Evolutionary conservation across 2,797 vertebrate genomes (phyloP), one percentile per base, ranked within the genome.

Genomic region (Champsocephalus gunnari): DNA sequence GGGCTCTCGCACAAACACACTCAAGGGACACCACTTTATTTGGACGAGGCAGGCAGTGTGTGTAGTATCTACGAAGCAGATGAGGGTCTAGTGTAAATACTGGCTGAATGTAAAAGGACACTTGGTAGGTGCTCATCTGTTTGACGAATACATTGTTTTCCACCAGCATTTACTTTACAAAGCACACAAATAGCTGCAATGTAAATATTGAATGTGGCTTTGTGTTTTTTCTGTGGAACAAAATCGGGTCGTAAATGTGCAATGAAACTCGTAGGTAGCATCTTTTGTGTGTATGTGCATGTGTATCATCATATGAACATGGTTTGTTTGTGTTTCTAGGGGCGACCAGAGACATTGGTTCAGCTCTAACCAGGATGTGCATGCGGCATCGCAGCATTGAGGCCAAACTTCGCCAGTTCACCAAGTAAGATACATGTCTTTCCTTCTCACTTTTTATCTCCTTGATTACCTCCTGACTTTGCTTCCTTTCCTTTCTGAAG

Each of bases 341-440:
- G 77, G 97, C 97, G 79, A 99, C 98, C 0, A 92, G 98, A 81
- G 98, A 99, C 83, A 98, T 99, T 0, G 97, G 98, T 82, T 99
- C 98, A 0, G 97, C 98, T 0, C 94, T 99, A 85, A 99, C 97
- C 80, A 96, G 98, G 74, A 98, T 99, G 98, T 99, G 98, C 89
- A 99, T 99, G 97, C 94, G 98, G 78, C 98, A 99, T 90, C 97
- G 97, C 88, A 99, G 97, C 94, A 99, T 99, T 2, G 98, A 99
- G 92, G 95, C 97, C 88, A 99, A 99, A 92, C 96, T 99, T 73
- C 95, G 97, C 51, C 96, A 99, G 89, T 99, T 98, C 93, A 98
- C 97, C 87, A 99, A 98, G 98, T 99, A 93, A 94, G 97, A 77
- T 4, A 4, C 12, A 13, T 1, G 7, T 56, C 64, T 41, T 16